These are phyloP conservation scores for Pachycephus smyrnensis DNA, from an alignment of 2,888 invertebrate genomes.

Conservation along the genomic window DNA sequence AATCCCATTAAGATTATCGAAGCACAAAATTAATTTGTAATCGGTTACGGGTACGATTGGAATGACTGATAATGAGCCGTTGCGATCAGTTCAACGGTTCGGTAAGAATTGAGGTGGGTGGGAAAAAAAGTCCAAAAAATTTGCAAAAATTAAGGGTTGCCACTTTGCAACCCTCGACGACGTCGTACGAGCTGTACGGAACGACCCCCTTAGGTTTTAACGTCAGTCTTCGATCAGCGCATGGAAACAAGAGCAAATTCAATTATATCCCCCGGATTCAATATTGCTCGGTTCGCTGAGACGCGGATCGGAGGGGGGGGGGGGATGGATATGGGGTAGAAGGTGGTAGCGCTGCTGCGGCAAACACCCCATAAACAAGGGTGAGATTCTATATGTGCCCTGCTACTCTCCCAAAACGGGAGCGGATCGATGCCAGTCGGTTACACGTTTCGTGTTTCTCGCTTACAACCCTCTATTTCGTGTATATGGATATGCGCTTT, in stretches of 20 bases:
- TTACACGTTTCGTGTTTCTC: constrained; percentile 15
- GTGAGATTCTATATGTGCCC: constrained; percentile 46
- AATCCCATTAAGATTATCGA: no score
- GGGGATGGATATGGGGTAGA: constrained; percentile 6
- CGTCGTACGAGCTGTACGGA: background rate
- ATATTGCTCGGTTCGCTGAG: constrained; percentile 37
- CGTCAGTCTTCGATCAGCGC: constrained; percentile 44
- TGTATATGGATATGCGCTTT: constrained; percentile 10
- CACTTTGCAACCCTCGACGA: background rate
- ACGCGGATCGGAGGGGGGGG: constrained; percentile 26
- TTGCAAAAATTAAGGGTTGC: background rate
- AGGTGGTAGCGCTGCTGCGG: constrained; percentile 33
- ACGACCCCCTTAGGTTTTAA: constrained; percentile 25
- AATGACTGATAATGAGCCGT: no score
- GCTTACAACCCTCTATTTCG: background rate
- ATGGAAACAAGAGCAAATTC: constrained; percentile 56
- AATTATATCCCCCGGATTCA: constrained; percentile 51
- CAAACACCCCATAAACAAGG: constrained; percentile 57
- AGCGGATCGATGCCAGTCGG: constrained; percentile 25
- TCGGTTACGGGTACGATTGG: no score
- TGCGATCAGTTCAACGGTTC: no score
- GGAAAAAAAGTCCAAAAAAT: constrained; percentile 3
- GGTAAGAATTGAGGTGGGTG: no score
- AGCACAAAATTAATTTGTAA: no score
- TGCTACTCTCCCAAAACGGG: constrained; percentile 26